These are phyloP conservation scores for Acrocephalus arundinaceus DNA, from an alignment of 2,113 vertebrate species.

Conservation along the genomic window DNA sequence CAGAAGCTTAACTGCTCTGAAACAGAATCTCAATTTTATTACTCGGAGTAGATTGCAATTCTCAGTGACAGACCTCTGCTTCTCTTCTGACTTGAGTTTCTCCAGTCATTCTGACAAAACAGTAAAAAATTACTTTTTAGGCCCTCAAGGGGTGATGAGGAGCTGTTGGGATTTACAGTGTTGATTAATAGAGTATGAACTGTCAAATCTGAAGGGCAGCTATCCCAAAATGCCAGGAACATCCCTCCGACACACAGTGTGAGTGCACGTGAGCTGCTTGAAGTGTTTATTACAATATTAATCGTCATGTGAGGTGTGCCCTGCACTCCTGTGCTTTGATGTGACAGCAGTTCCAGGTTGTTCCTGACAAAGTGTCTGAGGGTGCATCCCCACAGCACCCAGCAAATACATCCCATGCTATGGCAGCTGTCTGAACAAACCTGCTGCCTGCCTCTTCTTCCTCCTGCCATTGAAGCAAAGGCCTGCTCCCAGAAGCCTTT, in stretches of 20 bases:
- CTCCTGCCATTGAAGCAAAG: background rate
- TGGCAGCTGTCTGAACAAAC: background rate
- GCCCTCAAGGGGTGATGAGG: background rate
- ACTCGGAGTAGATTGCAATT: background rate
- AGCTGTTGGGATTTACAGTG: background rate
- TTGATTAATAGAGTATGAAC: constrained; percentile 22
- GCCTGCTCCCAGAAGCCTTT: no score
- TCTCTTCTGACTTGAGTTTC: background rate
- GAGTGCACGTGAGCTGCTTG: background rate
- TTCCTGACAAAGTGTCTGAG: background rate
- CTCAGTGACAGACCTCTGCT: background rate
- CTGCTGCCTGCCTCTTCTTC: background rate
- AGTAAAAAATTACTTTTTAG: background rate
- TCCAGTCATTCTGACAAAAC: constrained; percentile 1
- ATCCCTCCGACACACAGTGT: background rate
- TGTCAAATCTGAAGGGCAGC: constrained; percentile 5
- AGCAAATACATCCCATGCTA: rapidly evolving
- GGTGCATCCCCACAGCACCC: rapidly evolving
- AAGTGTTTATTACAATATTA: background rate
- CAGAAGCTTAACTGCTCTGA: background rate
- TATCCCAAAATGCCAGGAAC: background rate
- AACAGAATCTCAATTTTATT: background rate
- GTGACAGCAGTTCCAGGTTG: background rate
- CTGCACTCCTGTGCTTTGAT: background rate
- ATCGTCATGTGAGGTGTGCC: background rate